Conservation (phyloP, 2,113 vertebrate genomes). For the Abramis brama region DNA sequence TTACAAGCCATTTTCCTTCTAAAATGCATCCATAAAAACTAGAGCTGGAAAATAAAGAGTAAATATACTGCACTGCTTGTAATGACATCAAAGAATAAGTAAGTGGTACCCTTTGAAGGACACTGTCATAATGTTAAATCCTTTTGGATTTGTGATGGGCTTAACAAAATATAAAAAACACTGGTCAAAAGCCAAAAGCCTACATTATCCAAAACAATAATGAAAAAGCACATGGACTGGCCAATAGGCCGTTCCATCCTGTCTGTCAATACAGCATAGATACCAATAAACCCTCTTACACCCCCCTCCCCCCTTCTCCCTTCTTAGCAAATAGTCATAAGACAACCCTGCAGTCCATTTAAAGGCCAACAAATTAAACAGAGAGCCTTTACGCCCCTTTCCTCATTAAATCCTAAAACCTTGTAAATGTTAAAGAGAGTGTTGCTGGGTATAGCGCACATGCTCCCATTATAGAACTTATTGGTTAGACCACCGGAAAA, state of each 20-base stretch:
- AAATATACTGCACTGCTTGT: not conserved
- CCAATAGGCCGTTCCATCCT: slow-evolving; percentile 34
- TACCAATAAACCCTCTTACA: slow-evolving; percentile 51
- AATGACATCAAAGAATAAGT: slow-evolving; percentile 19
- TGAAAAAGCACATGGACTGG: slow-evolving; percentile 24
- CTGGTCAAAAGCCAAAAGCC: slow-evolving; percentile 49
- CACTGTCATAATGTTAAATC: not conserved
- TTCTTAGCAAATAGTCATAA: slow-evolving; percentile 43
- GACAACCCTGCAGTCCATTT: slow-evolving; percentile 44
- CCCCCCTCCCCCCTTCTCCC: not conserved
- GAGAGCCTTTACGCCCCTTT: slow-evolving; percentile 31
- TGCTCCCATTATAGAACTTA: slow-evolving; percentile 46
- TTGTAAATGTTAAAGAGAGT: slow-evolving; percentile 38
- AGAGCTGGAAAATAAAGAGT: not conserved
- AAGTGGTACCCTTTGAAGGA: slow-evolving; percentile 1
- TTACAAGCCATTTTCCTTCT: not conserved
- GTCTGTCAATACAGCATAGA: slow-evolving; percentile 54
- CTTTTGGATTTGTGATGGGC: slow-evolving; percentile 14
- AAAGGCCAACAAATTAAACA: slow-evolving; percentile 58
- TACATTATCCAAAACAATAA: slow-evolving; percentile 53
- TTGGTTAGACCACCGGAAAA: slow-evolving; percentile 20
- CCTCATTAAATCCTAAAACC: slow-evolving; percentile 43
- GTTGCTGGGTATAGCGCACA: slow-evolving; percentile 21
- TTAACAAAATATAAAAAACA: slow-evolving; percentile 37
- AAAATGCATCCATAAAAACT: not conserved